Evolutionary conservation across 2,888 invertebrate genomes (phyloP), one percentile per base, ranked within the genome.

Genomic region (Idaea biselata): DNA sequence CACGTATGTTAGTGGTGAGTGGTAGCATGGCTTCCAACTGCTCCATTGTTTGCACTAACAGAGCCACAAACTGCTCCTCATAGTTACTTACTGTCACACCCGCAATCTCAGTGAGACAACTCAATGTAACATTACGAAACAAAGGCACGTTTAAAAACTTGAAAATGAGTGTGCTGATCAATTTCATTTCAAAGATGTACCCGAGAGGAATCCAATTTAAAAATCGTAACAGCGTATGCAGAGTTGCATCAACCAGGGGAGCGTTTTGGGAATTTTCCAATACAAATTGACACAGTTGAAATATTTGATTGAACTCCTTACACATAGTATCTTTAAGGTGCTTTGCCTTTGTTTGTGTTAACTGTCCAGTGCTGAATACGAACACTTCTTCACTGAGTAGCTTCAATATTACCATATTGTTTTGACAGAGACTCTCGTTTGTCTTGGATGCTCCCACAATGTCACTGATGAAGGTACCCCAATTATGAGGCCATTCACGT

Each of bases 141-240:
- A 98, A 95, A 44, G 99, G 99, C 64, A 99, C 99, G 89, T 97
- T 97, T 70, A 99, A 94, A 93, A 99, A 99, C 95, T 99, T 99
- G 86, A 96, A 97, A 80, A 98, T 97, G 62, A 99, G 94, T 62
- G 98, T 98, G 77, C 96, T 96, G 77, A 99, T 98, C 63, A 99
- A 93, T 85, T 98, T 97, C 73, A 99, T 99, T 94, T 99, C 99
- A 93, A 99, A 99, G 84, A 99, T 99, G 87, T 99, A 99, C 14
- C 99, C 99, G 68, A 99, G 94, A n/a, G 99, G 99, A 81, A 99
- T 99, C 99, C 99, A 99, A 85, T 99, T 99, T 56, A 99, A 94
- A 93, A 99, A 99, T 84, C 98, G 95, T 73, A 99, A 93, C 63
- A 99, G 93, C 3, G 99, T 99, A 84, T 99, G 98, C 71, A 99